Percentiles rank a stretch among this genome's conserved stretches.
Conservation (phyloP, 2,113 vertebrate species). For the Hippolais icterina region DNA sequence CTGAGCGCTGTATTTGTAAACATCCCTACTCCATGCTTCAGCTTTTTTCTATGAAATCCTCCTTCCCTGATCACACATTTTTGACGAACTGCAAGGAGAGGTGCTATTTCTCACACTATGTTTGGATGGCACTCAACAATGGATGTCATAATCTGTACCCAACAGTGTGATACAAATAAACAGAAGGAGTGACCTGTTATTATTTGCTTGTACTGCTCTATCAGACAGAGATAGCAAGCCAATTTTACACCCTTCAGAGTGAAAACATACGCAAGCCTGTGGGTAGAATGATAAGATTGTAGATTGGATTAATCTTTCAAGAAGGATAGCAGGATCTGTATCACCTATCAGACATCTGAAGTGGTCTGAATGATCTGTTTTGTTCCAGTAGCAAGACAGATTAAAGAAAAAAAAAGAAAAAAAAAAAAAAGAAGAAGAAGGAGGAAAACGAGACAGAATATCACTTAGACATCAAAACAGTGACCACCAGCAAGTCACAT, state of each 20-base stretch:
- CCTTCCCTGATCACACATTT: neutral
- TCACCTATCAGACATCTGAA: slow-evolving; percentile 21
- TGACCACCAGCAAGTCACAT: neutral
- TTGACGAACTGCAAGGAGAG: neutral
- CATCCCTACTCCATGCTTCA: neutral
- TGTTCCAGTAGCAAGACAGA: neutral
- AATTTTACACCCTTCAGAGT: slow-evolving; percentile 39
- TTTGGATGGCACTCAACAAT: neutral
- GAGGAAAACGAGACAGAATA: neutral
- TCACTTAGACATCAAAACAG: neutral
- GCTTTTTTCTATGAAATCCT: neutral
- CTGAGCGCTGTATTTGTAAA: neutral
- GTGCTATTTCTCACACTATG: neutral
- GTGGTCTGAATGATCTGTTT: neutral
- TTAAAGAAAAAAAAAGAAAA: neutral
- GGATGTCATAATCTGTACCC: slow-evolving; percentile 33
- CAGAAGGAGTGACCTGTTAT: neutral
- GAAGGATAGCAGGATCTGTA: neutral
- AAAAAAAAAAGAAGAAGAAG: neutral
- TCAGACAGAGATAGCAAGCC: slow-evolving; percentile 4
- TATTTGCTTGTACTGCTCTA: slow-evolving; percentile 24
- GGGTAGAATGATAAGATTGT: slow-evolving; percentile 6
- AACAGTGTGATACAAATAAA: slow-evolving; percentile 24
- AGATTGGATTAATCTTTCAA: slow-evolving; percentile 23
- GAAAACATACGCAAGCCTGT: neutral